phyloP scores from a whole-genome alignment of 2,888 invertebrate species.

The Mellilla xanthometata region DNA sequence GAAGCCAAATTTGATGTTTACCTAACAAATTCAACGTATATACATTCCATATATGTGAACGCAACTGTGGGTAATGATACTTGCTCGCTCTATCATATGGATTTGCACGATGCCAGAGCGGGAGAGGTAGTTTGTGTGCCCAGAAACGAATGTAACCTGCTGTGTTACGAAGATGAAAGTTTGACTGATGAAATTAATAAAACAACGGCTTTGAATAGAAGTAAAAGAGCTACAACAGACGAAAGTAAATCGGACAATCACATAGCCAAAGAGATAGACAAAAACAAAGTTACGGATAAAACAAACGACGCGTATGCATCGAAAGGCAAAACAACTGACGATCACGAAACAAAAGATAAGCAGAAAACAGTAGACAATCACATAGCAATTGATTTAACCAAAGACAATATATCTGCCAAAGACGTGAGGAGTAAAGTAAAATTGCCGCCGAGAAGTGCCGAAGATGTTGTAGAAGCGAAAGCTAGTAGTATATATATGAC shows the following conservation, averaged over 20 bases:
- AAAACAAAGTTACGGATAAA: background rate
- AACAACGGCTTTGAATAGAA: slow-evolving; percentile 11
- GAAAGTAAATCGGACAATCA: background rate
- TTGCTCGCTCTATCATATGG: slow-evolving; percentile 62
- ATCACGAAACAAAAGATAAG: background rate
- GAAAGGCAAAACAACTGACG: background rate
- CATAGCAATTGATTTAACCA: slow-evolving; percentile 16
- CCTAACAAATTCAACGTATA: slow-evolving; percentile 52
- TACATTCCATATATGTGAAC: slow-evolving; percentile 60
- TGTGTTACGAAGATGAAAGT: slow-evolving; percentile 57
- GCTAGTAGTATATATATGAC: slow-evolving; percentile 80
- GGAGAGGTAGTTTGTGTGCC: slow-evolving; percentile 55
- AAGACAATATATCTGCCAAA: slow-evolving; percentile 7
- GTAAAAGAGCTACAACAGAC: slow-evolving; percentile 29
- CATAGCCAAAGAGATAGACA: background rate
- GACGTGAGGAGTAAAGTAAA: slow-evolving; percentile 16
- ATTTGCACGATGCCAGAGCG: slow-evolving; percentile 44
- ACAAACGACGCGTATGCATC: background rate
- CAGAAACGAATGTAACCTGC: slow-evolving; percentile 52
- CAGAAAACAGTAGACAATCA: slow-evolving; percentile 1
- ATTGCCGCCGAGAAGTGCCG: slow-evolving; percentile 12
- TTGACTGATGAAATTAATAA: slow-evolving; percentile 1
- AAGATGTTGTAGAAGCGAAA: slow-evolving; percentile 8
- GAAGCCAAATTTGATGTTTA: slow-evolving; percentile 50
- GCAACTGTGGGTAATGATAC: slow-evolving; percentile 47